Conservation (phyloP, 2,888 invertebrate species). For the Drosophila diplacantha region DNA sequence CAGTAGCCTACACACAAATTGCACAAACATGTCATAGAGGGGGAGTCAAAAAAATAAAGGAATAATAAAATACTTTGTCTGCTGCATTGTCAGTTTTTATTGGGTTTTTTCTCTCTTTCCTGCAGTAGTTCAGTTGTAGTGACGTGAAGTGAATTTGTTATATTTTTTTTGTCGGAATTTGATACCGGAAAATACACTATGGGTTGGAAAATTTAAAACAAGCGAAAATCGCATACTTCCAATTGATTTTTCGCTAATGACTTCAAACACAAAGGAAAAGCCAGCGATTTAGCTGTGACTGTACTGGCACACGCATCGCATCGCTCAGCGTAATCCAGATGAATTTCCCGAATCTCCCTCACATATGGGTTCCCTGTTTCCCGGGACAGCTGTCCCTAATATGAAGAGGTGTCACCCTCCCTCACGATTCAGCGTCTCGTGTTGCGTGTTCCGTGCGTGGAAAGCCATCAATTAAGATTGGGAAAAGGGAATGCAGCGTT, state of each 20-base stretch:
- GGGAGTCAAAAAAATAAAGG: slow-evolving; percentile 16
- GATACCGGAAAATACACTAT: slow-evolving; percentile 7
- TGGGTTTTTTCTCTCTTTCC: slow-evolving; percentile 3
- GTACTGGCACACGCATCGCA: slow-evolving; percentile 35
- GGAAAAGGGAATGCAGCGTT: slow-evolving; percentile 18
- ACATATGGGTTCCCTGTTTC: slow-evolving; percentile 29
- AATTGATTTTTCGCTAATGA: slow-evolving; percentile 40
- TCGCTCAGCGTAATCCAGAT: slow-evolving; percentile 21
- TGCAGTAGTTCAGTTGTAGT: slow-evolving; percentile 10
- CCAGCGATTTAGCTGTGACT: slow-evolving; percentile 55
- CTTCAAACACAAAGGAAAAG: slow-evolving; percentile 29
- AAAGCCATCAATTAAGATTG: slow-evolving; percentile 58
- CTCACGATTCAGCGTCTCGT: slow-evolving; percentile 19
- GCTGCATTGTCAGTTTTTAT: slow-evolving; percentile 42
- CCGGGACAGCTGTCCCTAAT: slow-evolving; percentile 29
- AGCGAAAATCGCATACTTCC: slow-evolving; percentile 19
- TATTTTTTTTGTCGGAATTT: slow-evolving; percentile 13
- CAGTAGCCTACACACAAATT: slow-evolving; percentile 47
- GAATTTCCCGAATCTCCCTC: slow-evolving; percentile 25
- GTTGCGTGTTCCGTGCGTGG: slow-evolving; percentile 20
- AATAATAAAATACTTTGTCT: slow-evolving; percentile 43
- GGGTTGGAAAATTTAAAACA: slow-evolving; percentile 43
- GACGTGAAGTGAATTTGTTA: slow-evolving; percentile 6
- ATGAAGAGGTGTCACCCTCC: slow-evolving; percentile 27
- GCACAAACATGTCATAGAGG: slow-evolving; percentile 40